Percentiles rank a stretch among this genome's conserved stretches.
Evolutionary conservation across 2,888 invertebrate genomes (phyloP).

Genomic region (Dendrolimus houi): DNA sequence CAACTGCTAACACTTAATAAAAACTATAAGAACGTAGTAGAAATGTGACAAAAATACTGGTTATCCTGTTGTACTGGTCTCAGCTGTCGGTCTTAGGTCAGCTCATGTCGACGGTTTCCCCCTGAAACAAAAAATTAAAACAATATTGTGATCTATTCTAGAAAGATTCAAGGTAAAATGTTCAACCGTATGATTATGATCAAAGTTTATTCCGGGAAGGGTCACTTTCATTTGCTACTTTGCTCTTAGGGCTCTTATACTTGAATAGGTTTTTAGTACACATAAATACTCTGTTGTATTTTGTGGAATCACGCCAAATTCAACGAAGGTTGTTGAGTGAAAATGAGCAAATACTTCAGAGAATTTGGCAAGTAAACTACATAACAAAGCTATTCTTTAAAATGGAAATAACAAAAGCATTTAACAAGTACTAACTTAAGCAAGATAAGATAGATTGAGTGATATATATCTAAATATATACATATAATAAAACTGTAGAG

Average conservation of each 20-base stretch:
- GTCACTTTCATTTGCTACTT: not conserved
- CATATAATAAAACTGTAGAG: too few species aligned
- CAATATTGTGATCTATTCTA: not conserved
- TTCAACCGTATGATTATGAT: constrained; percentile 26
- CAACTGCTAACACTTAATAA: constrained; percentile 22
- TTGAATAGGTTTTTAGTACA: too few species aligned
- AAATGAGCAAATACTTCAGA: not conserved
- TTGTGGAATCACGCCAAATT: not conserved
- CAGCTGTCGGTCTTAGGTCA: constrained; percentile 13
- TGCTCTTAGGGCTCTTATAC: not conserved
- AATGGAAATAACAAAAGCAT: too few species aligned
- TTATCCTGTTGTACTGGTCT: constrained; percentile 22
- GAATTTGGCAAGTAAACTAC: not conserved
- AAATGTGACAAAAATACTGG: constrained; percentile 18
- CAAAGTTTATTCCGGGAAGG: constrained; percentile 21
- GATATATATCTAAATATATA: too few species aligned
- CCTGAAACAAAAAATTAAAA: constrained; percentile 19
- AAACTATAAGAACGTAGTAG: not conserved
- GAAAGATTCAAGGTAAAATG: constrained; percentile 4
- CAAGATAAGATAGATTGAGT: too few species aligned
- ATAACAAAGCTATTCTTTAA: not conserved
- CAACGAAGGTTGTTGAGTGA: not conserved
- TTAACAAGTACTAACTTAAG: too few species aligned
- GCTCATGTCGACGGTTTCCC: constrained; percentile 13
- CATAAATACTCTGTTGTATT: too few species aligned